Evolutionary conservation across 2,113 vertebrate genomes (phyloP).

Genomic region (Atractosteus spatula): DNA sequence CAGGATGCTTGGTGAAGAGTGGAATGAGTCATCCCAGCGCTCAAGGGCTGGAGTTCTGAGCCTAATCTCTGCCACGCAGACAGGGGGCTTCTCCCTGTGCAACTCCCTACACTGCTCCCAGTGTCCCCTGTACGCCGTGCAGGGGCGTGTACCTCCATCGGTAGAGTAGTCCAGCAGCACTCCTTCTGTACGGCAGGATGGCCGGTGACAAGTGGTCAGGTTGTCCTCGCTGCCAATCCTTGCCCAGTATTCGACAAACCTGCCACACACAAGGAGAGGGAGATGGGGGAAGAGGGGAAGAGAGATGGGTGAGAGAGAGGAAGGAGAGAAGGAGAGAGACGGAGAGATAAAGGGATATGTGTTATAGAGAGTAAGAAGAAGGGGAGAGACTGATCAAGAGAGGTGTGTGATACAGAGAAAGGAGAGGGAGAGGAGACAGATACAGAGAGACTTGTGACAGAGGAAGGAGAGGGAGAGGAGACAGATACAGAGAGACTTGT

Average conservation of each 20-base stretch:
- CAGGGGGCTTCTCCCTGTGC: too few species aligned
- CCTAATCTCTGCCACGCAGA: too few species aligned
- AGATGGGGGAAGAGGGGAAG: not conserved
- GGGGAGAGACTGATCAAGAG: not conserved
- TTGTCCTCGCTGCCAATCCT: conserved; percentile 95
- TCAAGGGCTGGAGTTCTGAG: too few species aligned
- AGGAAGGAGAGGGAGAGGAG: not conserved
- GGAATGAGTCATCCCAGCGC: too few species aligned
- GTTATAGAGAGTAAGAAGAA: not conserved
- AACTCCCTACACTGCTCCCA: not conserved
- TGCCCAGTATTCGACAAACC: conserved; percentile 97
- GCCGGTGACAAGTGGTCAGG: conserved; percentile 90
- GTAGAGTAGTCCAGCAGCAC: conserved; percentile 91
- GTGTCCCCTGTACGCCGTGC: not conserved
- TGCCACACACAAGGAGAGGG: conserved; percentile 35
- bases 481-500: not conserved
- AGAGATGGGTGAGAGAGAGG: not conserved
- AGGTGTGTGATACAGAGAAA: not conserved
- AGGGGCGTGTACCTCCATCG: conserved; percentile 74
- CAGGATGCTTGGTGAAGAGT: too few species aligned
- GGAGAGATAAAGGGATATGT: not conserved
- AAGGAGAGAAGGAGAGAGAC: not conserved
- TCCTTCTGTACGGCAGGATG: conserved; percentile 90
- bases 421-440: not conserved
- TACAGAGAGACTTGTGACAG: not conserved